Conservation (phyloP, 1,140 invertebrate genomes). For the Aphis gossypii region DNA sequence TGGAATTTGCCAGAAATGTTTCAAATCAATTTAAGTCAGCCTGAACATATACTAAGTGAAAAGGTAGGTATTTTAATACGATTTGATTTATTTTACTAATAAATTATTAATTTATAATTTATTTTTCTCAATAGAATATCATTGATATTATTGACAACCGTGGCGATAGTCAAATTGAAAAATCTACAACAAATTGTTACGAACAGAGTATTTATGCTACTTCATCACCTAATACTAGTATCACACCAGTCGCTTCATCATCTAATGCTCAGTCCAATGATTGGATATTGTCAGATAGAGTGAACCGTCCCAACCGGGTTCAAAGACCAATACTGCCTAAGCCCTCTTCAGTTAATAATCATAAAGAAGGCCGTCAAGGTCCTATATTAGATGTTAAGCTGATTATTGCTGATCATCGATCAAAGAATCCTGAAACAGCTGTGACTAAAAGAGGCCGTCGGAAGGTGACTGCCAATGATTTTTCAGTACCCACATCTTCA, state of each 20-base stretch:
- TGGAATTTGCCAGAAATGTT: constrained; percentile 57
- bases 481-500: constrained; percentile 63
- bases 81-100: not conserved
- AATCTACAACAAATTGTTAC: not conserved
- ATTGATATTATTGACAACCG: constrained; percentile 37
- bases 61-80: constrained; percentile 41
- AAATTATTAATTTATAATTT: not conserved
- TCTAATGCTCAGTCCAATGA: constrained; percentile 11
- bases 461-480: constrained; percentile 63
- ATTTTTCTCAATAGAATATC: constrained; percentile 26
- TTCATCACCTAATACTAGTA: not conserved
- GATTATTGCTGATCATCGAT: constrained; percentile 79
- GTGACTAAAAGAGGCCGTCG: constrained; percentile 63
- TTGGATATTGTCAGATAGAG: constrained; percentile 35
- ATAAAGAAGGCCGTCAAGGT: constrained; percentile 73
- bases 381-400: constrained; percentile 81
- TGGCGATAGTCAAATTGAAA: constrained; percentile 40
- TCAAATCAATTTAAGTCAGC: constrained; percentile 55
- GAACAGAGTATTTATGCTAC: constrained; percentile 19
- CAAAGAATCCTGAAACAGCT: constrained; percentile 59
- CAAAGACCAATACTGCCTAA: constrained; percentile 60
- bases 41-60: constrained; percentile 43
- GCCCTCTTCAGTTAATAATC: constrained; percentile 45
- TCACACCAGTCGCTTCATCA: not conserved
- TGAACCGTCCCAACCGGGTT: constrained; percentile 20